Evolutionary conservation across 1,140 invertebrate genomes (phyloP), one percentile per base, ranked within the genome.

Genomic region (Halictus rubicundus): DNA sequence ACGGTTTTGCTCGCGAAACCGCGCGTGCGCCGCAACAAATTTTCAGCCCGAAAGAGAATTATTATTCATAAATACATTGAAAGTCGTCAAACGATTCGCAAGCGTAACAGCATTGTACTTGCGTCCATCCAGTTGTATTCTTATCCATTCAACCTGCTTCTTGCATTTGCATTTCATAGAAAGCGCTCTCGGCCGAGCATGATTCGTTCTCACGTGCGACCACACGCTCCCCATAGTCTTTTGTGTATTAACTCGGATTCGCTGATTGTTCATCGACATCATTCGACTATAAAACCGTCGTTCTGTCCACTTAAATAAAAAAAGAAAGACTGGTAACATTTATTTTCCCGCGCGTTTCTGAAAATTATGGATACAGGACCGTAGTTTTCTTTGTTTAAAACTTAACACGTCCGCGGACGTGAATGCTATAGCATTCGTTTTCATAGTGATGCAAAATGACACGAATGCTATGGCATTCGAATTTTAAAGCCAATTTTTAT

Each of bases 61-160:
- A 59, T 68, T 68, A 59, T 68, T 66, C 73, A 68, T 68, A 57
- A 57, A 59, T 59, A 68, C 49, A 57, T 42, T 57, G 64, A 25
- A 14, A 68, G 32, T 57, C 42, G 71, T 52, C 14, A 52, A 76
- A 68, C 73, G 63, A 37, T 68, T 76, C 65, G 25, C 23, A n/a
- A 64, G 74, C 32, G 59, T 21, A 23, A 8, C 21, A 21, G 8
- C 25, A 59, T 68, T 76, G 64, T 32, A 42, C 54, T 46, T 6
- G 6, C 27, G 8, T 59, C 37, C 25, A 10, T 59, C 32, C 16
- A 12, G 23, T 68, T 16, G 54, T 76, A 7, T 70, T 32, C 60
- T 25, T 21, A 69, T 37, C 6, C 61, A 49, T 77, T 77, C 74
- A 25, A 21, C 25, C 19, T 9, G n/a, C 2, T 37, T 16, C 54